Conservation (phyloP, 2,797 vertebrate genomes). For the Ctenopoma multispine region DNA sequence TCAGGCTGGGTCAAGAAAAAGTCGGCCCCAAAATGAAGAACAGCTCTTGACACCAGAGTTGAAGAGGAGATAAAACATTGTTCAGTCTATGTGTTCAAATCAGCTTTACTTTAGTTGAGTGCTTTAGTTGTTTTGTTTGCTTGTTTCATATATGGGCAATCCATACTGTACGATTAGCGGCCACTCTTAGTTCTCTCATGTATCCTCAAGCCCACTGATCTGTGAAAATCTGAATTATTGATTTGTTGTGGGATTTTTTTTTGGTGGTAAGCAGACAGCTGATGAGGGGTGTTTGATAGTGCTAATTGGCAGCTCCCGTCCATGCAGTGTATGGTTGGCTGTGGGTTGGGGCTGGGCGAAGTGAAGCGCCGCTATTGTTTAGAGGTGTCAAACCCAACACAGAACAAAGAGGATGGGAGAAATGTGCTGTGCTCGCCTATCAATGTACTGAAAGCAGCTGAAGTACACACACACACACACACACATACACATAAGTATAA, state of each 20-base stretch:
- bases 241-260: conserved; percentile 61
- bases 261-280: conserved; percentile 73
- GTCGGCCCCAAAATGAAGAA: conserved; percentile 28
- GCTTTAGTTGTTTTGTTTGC: conserved; percentile 16
- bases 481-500: conserved; percentile 16
- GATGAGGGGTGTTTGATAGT: conserved; percentile 80
- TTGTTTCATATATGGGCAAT: conserved; percentile 23
- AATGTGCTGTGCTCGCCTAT: conserved; percentile 77
- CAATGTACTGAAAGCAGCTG: conserved; percentile 66
- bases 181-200: conserved; percentile 11
- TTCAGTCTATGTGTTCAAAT: conserved; percentile 15
- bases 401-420: conserved; percentile 85
- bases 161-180: conserved; percentile 40
- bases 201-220: conserved; percentile 46
- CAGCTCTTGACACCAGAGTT: conserved; percentile 28
- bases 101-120: background rate
- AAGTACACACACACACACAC: conserved; percentile 19
- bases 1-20: conserved; percentile 27
- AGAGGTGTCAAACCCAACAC: conserved; percentile 83
- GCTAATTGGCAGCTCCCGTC: conserved; percentile 84
- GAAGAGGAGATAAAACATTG: conserved; percentile 17
- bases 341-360: conserved; percentile 78
- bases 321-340: conserved; percentile 73
- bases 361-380: conserved; percentile 83
- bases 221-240: conserved; percentile 71